A percentile compares a stretch with the other conserved stretches of the same genome.
Conservation (phyloP, 2,797 vertebrate species). For the Myotis pilosus region DNA sequence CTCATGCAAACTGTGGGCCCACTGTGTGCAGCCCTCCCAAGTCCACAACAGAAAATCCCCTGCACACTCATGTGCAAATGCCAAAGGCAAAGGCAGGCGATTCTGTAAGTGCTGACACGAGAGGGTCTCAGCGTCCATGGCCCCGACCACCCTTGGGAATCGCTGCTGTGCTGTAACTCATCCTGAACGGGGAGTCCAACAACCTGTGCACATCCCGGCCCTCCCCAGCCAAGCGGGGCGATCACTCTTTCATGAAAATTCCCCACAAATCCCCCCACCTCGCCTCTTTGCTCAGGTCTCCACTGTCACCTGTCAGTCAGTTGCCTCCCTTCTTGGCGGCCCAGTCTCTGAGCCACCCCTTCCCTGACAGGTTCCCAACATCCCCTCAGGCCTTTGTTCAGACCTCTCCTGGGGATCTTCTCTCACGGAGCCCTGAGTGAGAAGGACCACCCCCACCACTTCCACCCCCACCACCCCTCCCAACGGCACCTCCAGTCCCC, state of each 20-base stretch:
- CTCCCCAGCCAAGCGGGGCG: background rate
- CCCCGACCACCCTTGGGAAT: background rate
- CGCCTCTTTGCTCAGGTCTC: background rate
- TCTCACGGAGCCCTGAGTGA: background rate
- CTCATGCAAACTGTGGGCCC: background rate
- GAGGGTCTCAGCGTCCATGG: background rate
- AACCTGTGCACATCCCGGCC: background rate
- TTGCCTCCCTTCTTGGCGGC: background rate
- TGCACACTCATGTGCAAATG: background rate
- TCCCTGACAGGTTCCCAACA: rapidly evolving
- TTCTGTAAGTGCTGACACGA: background rate
- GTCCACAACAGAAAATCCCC: background rate
- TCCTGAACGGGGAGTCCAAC: background rate
- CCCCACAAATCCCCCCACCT: background rate
- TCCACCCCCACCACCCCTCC: rapidly evolving
- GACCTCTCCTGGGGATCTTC: background rate
- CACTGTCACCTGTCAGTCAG: background rate
- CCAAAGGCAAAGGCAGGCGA: background rate
- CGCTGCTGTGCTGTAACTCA: background rate
- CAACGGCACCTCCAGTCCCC: background rate
- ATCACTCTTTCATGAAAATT: background rate
- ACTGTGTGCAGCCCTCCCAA: background rate
- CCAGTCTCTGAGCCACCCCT: rapidly evolving
- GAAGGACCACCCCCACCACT: background rate
- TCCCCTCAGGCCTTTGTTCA: background rate